These are phyloP conservation scores for Athene noctua DNA, from an alignment of 2,113 vertebrate genomes.

Conservation along the genomic window DNA sequence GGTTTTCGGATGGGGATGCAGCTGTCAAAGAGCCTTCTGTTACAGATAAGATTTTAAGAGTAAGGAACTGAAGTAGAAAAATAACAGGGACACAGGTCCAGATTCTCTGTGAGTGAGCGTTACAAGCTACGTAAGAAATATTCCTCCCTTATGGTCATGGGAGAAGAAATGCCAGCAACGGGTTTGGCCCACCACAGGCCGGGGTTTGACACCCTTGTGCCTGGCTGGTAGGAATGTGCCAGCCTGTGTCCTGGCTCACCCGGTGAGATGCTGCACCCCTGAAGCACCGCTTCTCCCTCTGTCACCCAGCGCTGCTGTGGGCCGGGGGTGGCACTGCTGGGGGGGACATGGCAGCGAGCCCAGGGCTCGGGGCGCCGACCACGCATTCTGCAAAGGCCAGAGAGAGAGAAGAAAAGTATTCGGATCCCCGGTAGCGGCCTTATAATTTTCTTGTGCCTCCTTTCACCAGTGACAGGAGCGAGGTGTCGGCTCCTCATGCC, in stretches of 20 bases:
- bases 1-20: slow-evolving; percentile 48
- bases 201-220: background rate
- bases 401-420: background rate
- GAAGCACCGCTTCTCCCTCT: background rate
- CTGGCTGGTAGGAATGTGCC: background rate
- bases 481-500: background rate
- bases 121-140: background rate
- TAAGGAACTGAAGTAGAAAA: background rate
- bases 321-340: background rate
- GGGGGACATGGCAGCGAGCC: background rate
- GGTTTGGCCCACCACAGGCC: background rate
- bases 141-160: background rate
- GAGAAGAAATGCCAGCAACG: background rate
- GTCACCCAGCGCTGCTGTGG: background rate
- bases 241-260: background rate
- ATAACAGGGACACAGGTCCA: background rate
- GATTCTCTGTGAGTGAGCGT: background rate
- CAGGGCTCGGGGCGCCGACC: background rate
- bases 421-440: background rate
- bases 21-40: slow-evolving; percentile 34
- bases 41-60: background rate
- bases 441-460: background rate
- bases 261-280: no score
- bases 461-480: accelerated
- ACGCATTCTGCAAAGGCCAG: background rate